Percentiles rank a stretch among this genome's conserved stretches.
Conservation (phyloP, 35 echinoderm and acorn worm species). For the Amphiura filiformis region DNA sequence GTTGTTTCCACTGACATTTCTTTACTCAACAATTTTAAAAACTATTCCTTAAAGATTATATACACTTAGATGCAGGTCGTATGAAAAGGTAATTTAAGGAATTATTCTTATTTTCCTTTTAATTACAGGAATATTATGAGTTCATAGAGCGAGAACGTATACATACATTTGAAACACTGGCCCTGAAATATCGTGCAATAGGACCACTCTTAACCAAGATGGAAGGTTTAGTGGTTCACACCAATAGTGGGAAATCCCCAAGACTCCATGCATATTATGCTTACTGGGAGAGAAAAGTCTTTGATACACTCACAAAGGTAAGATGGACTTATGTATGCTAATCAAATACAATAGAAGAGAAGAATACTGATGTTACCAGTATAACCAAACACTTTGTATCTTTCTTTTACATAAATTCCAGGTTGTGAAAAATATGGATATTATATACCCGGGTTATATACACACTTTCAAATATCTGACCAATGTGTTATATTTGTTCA, state of each 20-base stretch:
- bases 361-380: too few species aligned
- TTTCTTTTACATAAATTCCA: background rate
- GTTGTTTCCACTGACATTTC: too few species aligned
- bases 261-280: conserved; percentile 84
- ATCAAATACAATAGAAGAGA: too few species aligned
- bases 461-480: too few species aligned
- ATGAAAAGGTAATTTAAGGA: too few species aligned
- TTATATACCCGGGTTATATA: too few species aligned
- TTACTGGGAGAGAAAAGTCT: conserved; percentile 86
- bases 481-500: too few species aligned
- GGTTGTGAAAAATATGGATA: too few species aligned
- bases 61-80: too few species aligned
- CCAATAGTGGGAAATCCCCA: conserved; percentile 87
- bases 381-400: background rate
- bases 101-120: background rate
- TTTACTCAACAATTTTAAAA: too few species aligned
- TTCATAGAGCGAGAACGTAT: conserved; percentile 81
- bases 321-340: conserved; percentile 28
- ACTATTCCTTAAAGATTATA: too few species aligned
- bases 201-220: conserved; percentile 97
- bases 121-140: conserved; percentile 75
- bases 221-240: conserved; percentile 97
- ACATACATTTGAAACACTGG: conserved; percentile 86
- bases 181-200: conserved; percentile 91
- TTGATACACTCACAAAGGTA: conserved; percentile 82